A percentile compares a stretch with the other conserved stretches of the same genome.
Conservation (phyloP, 1,140 invertebrate species). For the Drosophila gunungcola region DNA sequence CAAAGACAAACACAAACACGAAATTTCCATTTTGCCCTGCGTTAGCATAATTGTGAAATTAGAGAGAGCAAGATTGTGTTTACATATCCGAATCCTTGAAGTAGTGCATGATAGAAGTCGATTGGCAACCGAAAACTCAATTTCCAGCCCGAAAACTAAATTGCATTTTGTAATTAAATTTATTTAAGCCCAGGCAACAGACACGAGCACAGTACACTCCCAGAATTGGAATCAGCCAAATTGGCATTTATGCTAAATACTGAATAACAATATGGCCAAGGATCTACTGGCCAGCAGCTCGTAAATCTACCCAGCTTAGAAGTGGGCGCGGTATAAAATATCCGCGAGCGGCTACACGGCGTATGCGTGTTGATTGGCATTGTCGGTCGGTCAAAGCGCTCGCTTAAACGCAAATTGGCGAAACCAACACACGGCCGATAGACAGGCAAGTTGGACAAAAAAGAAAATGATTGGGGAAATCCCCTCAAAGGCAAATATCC, state of each 20-base stretch:
- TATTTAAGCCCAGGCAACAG: conserved; percentile 10
- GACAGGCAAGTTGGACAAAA: conserved; percentile 20
- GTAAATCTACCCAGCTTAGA: conserved; percentile 44
- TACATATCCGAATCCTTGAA: conserved; percentile 8
- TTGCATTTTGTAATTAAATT: conserved; percentile 51
- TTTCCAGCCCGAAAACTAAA: conserved; percentile 27
- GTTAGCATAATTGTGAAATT: conserved; percentile 43
- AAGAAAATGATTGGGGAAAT: conserved; percentile 47
- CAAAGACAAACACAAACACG: conserved; percentile 46
- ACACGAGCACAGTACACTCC: background rate
- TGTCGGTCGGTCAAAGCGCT: conserved; percentile 23
- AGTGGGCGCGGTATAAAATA: conserved; percentile 18
- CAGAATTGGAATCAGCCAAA: conserved; percentile 12
- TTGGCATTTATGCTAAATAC: conserved; percentile 52
- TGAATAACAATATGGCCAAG: conserved; percentile 35
- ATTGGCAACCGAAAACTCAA: conserved; percentile 22
- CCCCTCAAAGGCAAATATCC: conserved; percentile 43
- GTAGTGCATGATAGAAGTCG: conserved; percentile 11
- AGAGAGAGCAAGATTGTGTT: conserved; percentile 24
- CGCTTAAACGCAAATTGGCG: conserved; percentile 39
- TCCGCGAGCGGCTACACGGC: conserved; percentile 35
- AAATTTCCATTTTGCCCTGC: conserved; percentile 53
- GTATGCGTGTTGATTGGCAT: conserved; percentile 76
- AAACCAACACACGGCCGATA: conserved; percentile 47
- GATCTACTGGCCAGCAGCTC: conserved; percentile 14